Conservation (phyloP, 2,888 invertebrate species). For the Pedicia rivosa region DNA sequence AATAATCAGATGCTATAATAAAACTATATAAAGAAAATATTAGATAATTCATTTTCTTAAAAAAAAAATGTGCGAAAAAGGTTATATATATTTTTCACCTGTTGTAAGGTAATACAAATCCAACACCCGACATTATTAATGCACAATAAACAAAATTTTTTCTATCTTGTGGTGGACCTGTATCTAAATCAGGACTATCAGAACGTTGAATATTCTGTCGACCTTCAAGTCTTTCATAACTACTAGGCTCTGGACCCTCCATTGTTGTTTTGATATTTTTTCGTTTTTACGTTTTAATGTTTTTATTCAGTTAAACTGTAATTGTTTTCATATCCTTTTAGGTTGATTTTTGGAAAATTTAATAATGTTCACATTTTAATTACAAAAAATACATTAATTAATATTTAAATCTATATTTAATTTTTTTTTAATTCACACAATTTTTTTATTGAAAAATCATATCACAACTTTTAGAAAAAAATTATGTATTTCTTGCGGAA, state of each 20-base stretch:
- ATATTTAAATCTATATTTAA: no score
- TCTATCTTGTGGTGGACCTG: constrained; percentile 28
- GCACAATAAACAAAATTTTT: constrained; percentile 28
- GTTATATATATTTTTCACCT: constrained; percentile 37
- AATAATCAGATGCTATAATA: constrained; percentile 87
- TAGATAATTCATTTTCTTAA: constrained; percentile 5
- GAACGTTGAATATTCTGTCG: constrained; percentile 23
- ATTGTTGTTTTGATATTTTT: neutral
- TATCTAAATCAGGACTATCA: constrained; percentile 29
- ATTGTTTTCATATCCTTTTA: no score
- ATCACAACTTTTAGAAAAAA: no score
- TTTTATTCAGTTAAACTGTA: no score
- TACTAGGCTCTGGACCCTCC: constrained; percentile 19
- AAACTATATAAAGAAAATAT: constrained; percentile 43
- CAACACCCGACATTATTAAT: constrained; percentile 69
- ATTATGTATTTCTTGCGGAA: no score
- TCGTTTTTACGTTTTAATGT: neutral
- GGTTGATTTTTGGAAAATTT: no score
- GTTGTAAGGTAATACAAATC: constrained; percentile 83
- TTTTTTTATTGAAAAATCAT: no score
- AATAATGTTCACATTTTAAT: no score
- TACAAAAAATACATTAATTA: no score
- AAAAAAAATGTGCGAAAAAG: neutral
- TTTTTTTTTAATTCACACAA: no score
- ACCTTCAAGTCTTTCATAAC: constrained; percentile 29